Evolutionary conservation across 1,140 invertebrate species (phyloP).

Genomic region (Uloborus diversus): DNA sequence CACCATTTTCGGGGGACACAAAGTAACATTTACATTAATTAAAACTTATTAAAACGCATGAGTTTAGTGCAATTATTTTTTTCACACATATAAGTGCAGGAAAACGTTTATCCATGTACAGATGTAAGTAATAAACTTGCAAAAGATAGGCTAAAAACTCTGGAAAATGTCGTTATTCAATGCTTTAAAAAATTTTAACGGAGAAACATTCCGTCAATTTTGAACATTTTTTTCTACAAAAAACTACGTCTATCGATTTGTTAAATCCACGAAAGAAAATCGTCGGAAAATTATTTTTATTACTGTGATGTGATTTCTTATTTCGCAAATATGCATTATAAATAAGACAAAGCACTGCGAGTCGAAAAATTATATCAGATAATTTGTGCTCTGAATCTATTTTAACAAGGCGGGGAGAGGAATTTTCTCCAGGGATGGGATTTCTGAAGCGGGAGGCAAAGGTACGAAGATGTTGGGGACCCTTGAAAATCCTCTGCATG

Average conservation of each 20-base stretch:
- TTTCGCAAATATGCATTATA: not conserved
- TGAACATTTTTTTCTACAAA: no score
- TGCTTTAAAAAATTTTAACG: no score
- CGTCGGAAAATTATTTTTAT: not conserved
- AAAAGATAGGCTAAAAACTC: no score
- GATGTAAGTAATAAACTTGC: no score
- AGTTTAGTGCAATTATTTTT: no score
- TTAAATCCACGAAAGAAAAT: not conserved
- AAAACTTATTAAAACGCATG: no score
- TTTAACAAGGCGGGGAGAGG: conserved; percentile 21
- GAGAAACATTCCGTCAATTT: no score
- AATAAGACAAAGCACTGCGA: not conserved
- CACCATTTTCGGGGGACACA: no score
- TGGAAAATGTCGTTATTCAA: no score
- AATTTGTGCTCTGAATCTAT: conserved; percentile 6
- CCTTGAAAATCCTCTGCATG: not conserved
- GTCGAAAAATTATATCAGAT: not conserved
- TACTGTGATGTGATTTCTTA: not conserved
- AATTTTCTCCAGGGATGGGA: not conserved
- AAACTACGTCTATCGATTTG: not conserved
- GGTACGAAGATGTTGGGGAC: not conserved
- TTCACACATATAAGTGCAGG: no score
- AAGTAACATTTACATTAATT: no score
- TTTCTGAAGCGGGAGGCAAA: not conserved
- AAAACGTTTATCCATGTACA: no score